Percentiles rank a stretch among this genome's conserved stretches.
Evolutionary conservation across 2,113 vertebrate species (phyloP).

Genomic region (Echinops telfairi): DNA sequence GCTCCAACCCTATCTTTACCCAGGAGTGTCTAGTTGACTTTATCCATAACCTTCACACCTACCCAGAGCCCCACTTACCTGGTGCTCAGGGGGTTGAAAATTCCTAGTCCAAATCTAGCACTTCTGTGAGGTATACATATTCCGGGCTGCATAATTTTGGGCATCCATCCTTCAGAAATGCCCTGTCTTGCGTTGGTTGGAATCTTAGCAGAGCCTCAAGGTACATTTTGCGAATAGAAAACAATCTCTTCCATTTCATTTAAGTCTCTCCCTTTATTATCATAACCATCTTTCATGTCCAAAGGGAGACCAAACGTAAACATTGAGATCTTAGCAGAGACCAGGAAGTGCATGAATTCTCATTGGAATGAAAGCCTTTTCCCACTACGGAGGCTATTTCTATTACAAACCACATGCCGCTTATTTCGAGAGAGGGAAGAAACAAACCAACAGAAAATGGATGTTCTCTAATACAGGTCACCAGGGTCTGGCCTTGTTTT

Average conservation of each 20-base stretch:
- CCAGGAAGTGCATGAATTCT: constrained; percentile 52
- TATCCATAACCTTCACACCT: too few relatives aligned
- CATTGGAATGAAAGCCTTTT: constrained; percentile 34
- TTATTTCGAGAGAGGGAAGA: not conserved
- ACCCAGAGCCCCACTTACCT: not conserved
- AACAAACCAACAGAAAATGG: not conserved
- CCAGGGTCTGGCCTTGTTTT: not conserved
- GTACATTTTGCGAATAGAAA: constrained; percentile 56
- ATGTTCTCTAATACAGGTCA: not conserved
- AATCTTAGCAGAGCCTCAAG: constrained; percentile 40
- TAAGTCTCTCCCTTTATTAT: too few relatives aligned
- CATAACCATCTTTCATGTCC: not conserved
- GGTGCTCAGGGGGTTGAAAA: constrained; percentile 42
- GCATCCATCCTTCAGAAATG: constrained; percentile 55
- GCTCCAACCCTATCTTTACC: too few relatives aligned
- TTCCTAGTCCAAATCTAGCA: constrained; percentile 25
- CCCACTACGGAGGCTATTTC: not conserved
- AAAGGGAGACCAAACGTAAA: constrained; percentile 74
- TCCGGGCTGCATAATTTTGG: constrained; percentile 70
- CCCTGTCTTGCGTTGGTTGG: constrained; percentile 75
- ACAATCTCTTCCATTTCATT: constrained; percentile 72
- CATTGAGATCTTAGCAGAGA: not conserved
- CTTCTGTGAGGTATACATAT: constrained; percentile 64
- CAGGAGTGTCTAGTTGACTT: too few relatives aligned
- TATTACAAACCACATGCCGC: constrained; percentile 27